phyloP scores from a whole-genome alignment of 2,888 invertebrate species.

The Pristionchus fissidentatus region DNA sequence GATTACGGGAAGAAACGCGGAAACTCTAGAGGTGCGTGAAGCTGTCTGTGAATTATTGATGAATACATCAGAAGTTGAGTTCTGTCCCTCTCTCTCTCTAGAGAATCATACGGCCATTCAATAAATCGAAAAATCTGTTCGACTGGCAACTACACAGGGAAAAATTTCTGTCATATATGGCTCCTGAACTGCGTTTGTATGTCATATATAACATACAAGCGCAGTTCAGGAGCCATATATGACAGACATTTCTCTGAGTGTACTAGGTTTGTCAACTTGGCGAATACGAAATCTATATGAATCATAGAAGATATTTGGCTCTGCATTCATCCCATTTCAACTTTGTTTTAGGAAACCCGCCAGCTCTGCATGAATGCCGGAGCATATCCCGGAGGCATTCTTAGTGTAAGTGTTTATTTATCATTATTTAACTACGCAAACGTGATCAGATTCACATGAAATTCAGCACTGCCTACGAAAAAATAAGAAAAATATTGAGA shows the following conservation, averaged over 20 bases:
- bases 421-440: background rate
- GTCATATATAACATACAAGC: background rate
- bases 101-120: too few species aligned
- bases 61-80: too few species aligned
- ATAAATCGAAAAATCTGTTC: too few species aligned
- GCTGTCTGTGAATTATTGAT: too few species aligned
- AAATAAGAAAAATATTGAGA: background rate
- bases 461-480: background rate
- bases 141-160: too few species aligned
- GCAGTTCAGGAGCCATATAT: too few species aligned
- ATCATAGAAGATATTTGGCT: too few species aligned
- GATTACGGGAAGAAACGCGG: conserved; percentile 10
- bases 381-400: background rate
- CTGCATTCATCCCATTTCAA: too few species aligned
- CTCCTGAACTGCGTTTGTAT: background rate
- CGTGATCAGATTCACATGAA: background rate
- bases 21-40: background rate
- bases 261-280: too few species aligned
- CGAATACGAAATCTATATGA: too few species aligned
- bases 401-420: background rate
- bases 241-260: too few species aligned
- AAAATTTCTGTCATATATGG: background rate
- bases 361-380: background rate
- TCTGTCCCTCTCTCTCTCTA: too few species aligned
- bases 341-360: background rate